These are phyloP conservation scores for Bugula neritina DNA, from an alignment of 2,888 invertebrate species.

Conservation along the genomic window DNA sequence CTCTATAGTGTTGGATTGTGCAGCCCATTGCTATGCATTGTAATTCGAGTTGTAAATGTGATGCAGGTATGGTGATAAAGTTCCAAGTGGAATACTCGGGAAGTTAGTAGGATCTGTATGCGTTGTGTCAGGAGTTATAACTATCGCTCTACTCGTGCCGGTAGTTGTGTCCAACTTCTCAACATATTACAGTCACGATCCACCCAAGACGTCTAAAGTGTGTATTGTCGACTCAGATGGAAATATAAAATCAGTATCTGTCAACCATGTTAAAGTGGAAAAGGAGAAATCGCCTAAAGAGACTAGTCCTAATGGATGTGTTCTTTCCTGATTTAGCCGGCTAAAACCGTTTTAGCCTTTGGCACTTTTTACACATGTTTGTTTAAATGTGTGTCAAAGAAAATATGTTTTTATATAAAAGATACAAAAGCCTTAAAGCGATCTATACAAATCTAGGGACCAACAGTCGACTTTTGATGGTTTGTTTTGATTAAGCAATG, in stretches of 20 bases:
- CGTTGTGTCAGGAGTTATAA: constrained; percentile 55
- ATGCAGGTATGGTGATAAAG: constrained; percentile 49
- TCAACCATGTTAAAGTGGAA: neutral
- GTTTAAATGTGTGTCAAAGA: too few relatives aligned
- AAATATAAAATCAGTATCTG: neutral
- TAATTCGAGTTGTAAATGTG: too few relatives aligned
- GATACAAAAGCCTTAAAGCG: too few relatives aligned
- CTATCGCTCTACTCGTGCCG: constrained; percentile 55
- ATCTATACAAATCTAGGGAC: too few relatives aligned
- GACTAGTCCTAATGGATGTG: neutral
- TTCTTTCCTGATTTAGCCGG: too few relatives aligned
- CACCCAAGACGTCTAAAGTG: constrained; percentile 29
- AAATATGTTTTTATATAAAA: too few relatives aligned
- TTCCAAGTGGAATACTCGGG: constrained; percentile 50
- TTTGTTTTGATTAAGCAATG: too few relatives aligned
- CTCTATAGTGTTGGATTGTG: too few relatives aligned
- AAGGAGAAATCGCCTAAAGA: neutral
- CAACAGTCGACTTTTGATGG: too few relatives aligned
- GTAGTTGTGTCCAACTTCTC: constrained; percentile 56
- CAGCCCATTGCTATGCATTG: too few relatives aligned
- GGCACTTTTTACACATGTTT: too few relatives aligned
- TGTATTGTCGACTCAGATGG: constrained; percentile 21
- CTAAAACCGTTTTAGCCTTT: too few relatives aligned
- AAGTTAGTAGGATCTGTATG: constrained; percentile 54
- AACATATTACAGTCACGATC: constrained; percentile 53